Evolutionary conservation across 2,113 vertebrate species (phyloP), one percentile per base, ranked within the genome.

Genomic region (Gracilinanus agilis): DNA sequence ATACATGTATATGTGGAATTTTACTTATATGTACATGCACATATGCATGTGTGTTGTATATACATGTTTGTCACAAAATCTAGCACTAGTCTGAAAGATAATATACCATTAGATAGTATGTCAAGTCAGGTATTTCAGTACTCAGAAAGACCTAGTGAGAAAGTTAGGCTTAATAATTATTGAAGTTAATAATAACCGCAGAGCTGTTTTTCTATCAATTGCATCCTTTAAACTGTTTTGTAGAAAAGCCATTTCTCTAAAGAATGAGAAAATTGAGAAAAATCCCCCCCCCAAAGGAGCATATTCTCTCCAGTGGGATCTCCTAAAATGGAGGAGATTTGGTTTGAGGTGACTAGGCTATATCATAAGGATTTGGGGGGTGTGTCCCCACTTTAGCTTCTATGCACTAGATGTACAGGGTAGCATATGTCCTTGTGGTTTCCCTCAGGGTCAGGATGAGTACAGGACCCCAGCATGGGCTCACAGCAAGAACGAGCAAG

Each of bases 71-170:
- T 24, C 54, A 55, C 40, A 44, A 0, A n/a, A 34, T 34, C 10
- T 9, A 0, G 16, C 0, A 0, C 10, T 40, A 55, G 54, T 40
- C 0, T 23, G 13, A 75, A 83, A 44, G 44, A 1, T 56, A 44
- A 25, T 0, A 12, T 27, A 0, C 44, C 56, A 3, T 44, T 24
- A 40, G 24, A 23, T 58, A 34, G 27, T 67, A 67, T 19, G 0
- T 54, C 34, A 67, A 90, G 44, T 1, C 0, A 0, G 40, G 90
- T 2, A 24, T 75, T 27, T 23, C 0, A 0, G 16, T 10, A 34
- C 9, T 24, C 1, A 27, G 16, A 55, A 34, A 53, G 53, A 54
- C 54, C 23, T 2, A 16, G 34, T 16, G 40, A 83, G 53, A 89
- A 90, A 34, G 1, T 56, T 54, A 9, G 54, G 61, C 3, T 13